phyloP scores from a whole-genome alignment of 2,113 vertebrate genomes.

The Semnornis frantzii region DNA sequence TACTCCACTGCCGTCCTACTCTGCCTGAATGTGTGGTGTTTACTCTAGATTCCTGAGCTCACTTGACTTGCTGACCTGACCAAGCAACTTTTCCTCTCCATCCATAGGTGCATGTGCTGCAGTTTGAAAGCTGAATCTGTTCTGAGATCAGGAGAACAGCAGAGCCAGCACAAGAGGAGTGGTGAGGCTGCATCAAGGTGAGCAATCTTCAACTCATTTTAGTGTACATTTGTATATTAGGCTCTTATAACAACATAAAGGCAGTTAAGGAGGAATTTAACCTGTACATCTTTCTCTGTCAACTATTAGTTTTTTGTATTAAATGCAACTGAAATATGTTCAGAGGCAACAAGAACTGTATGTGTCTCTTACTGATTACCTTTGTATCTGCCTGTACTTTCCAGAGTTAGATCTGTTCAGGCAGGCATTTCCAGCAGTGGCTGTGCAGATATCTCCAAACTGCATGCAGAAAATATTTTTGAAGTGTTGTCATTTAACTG shows the following conservation, averaged over 20 bases:
- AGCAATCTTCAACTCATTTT: background rate
- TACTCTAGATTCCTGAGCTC: background rate
- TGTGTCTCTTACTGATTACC: background rate
- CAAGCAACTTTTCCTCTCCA: accelerated
- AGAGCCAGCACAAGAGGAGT: background rate
- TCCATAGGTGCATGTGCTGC: background rate
- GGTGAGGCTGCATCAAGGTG: background rate
- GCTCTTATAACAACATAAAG: background rate
- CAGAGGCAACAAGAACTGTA: background rate
- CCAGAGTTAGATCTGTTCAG: background rate
- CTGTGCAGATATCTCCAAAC: background rate
- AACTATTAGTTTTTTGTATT: background rate
- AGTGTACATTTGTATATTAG: background rate
- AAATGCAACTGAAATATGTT: background rate
- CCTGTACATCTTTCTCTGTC: too few relatives aligned
- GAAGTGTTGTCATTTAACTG: background rate
- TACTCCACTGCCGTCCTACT: background rate
- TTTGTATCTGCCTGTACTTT: background rate
- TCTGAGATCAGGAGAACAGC: background rate
- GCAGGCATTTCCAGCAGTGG: background rate
- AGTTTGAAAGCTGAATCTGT: background rate
- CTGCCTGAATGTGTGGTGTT: background rate
- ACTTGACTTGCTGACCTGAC: background rate
- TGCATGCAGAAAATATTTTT: background rate
- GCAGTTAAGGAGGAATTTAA: background rate